Evolutionary conservation across 2,888 invertebrate species (phyloP).

Genomic region (Lepidocyrtoides sp.): DNA sequence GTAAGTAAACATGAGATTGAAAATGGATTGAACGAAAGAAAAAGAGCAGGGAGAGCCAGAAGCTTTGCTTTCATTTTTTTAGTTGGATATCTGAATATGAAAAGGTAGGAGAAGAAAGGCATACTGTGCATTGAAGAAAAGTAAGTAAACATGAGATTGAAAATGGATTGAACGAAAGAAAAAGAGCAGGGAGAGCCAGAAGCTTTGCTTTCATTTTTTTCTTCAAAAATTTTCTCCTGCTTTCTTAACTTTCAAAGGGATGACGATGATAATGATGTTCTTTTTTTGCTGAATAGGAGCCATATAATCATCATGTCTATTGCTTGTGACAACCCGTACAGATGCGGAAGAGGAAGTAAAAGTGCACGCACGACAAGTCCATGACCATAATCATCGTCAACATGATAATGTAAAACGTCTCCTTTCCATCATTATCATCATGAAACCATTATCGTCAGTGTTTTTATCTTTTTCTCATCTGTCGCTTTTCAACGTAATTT

Average conservation of each 20-base stretch:
- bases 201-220: not conserved
- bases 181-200: not conserved
- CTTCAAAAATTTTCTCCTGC: not conserved
- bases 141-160: conserved; percentile 66
- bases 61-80: conserved; percentile 46
- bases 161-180: conserved; percentile 63
- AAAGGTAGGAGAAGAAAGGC: not conserved
- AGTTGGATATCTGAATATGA: conserved; percentile 17
- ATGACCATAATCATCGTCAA: not conserved
- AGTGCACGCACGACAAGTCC: not conserved
- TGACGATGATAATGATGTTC: not conserved
- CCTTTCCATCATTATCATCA: conserved; percentile 68
- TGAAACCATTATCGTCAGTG: conserved; percentile 60
- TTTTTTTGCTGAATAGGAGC: not conserved
- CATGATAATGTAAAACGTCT: conserved; percentile 50
- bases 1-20: conserved; percentile 66
- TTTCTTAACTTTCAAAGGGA: conserved; percentile 12
- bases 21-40: conserved; percentile 59
- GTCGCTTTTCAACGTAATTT: conserved; percentile 21
- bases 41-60: not conserved
- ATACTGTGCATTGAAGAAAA: conserved; percentile 23
- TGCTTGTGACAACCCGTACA: not conserved
- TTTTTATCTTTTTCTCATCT: conserved; percentile 29
- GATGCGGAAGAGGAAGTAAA: not conserved
- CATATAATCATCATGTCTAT: not conserved